Evolutionary conservation across 37 sponge, comb jelly and placozoan species (phyloP), one percentile per base, ranked within the genome.

Genomic region (Cladorhizidae sp.): DNA sequence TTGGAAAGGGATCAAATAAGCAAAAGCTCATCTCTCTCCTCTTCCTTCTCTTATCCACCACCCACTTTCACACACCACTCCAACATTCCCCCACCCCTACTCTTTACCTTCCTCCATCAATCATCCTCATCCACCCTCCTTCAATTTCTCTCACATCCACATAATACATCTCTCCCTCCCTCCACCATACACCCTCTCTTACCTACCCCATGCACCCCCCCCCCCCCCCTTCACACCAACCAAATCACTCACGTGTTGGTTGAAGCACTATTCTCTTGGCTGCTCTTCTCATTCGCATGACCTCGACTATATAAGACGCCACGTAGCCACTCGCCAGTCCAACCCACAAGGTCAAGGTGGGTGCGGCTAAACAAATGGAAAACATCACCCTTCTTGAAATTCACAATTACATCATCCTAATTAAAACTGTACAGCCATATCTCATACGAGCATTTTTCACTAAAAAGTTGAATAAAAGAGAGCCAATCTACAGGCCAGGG

Each of bases 291-390:
- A 29, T 61, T 20, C 40, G 9, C 40, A 52, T 31, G 2, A 62
- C 54, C 29, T 72, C 64, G 51, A 82, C 37, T 36, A 35, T 74
- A 45, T 73, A 82, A 39, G 83, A 73, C n/a, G 64, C 74, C 29
- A 82, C 64, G 29, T 82, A 50, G 7, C 83, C 83, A 82, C 73
- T 82, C 31, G 73, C 74, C 32, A 73, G 73, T 1, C 83, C 83
- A 43, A 82, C 83, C 83, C 83, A 82, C 64, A 82, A 41, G 14
- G 64, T 72, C 54, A 73, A 63, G n/a, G 61, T 73, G 31, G 73
- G 65, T 20, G 74, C 35, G 26, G 52, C 83, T 82, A 52, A 38
- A 59, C 5, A 56, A 21, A n/a, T n/a, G 5, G 26, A 32, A 68
- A 38, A 28, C 39, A 37, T 18, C 8, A 9, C 3, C 31, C 7